These are phyloP conservation scores for Gastrophysa polygoni DNA, from an alignment of 2,888 invertebrate genomes.

Conservation along the genomic window DNA sequence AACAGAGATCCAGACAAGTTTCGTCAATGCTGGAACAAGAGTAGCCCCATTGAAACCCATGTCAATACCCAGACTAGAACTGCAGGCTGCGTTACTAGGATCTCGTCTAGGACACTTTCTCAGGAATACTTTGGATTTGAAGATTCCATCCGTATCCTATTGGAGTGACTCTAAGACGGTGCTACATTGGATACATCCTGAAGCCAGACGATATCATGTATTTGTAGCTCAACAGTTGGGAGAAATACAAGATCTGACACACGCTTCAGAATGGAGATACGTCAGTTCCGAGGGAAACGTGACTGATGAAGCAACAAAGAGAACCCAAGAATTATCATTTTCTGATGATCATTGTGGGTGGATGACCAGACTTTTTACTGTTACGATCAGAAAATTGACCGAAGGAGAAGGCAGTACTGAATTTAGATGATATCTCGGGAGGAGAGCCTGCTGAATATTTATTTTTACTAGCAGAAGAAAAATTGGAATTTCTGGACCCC, in stretches of 20 bases:
- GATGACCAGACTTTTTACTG: not conserved
- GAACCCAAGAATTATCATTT: not conserved
- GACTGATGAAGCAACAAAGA: not conserved
- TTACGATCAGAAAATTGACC: not conserved
- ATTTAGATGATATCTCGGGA: not conserved
- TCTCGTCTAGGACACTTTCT: not conserved
- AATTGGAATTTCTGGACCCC: not conserved
- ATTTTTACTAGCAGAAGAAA: not conserved
- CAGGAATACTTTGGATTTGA: not conserved
- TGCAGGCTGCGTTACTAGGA: not conserved
- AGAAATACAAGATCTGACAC: not conserved
- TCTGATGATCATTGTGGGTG: not conserved
- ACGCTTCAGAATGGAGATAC: not conserved
- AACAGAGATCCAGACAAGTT: not conserved
- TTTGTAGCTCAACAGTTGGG: no score
- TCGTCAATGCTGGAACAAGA: not conserved
- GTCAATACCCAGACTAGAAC: slow-evolving; percentile 2
- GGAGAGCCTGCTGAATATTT: not conserved
- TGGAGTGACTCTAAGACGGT: not conserved
- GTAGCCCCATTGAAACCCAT: not conserved
- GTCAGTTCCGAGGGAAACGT: not conserved
- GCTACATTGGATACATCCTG: not conserved
- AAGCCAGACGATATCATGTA: not conserved
- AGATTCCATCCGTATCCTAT: slow-evolving; percentile 7
- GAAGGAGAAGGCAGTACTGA: not conserved